phyloP scores from a whole-genome alignment of 2,797 vertebrate genomes.

The Stomatorhinus walkeri region DNA sequence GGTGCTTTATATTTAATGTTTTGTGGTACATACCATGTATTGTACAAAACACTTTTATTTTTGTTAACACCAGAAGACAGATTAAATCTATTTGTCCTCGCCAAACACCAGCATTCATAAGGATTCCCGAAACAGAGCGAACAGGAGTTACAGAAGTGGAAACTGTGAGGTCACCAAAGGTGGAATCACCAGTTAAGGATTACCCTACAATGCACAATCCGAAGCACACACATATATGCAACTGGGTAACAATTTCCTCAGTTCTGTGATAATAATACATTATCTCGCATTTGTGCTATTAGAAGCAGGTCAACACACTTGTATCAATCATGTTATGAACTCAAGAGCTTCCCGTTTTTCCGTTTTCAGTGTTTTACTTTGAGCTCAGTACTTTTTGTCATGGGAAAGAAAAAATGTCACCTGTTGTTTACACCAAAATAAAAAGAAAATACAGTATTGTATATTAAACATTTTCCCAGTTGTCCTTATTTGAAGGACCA shows the following conservation, averaged over 20 bases:
- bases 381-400: neutral
- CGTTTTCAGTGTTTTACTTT: neutral
- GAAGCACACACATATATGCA: neutral
- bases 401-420: neutral
- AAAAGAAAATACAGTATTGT: neutral
- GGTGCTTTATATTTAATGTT: neutral
- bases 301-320: neutral
- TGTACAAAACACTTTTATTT: conserved; percentile 24
- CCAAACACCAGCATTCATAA: neutral
- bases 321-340: neutral
- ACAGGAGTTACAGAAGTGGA: neutral
- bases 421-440: neutral
- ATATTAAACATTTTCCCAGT: neutral
- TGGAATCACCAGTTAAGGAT: neutral
- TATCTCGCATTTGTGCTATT: conserved; percentile 11
- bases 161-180: neutral
- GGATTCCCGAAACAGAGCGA: conserved; percentile 2
- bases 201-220: neutral
- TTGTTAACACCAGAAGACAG: conserved; percentile 15
- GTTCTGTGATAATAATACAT: conserved; percentile 9
- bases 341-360: neutral
- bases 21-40: neutral
- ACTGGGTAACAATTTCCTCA: neutral
- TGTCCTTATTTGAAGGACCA: neutral
- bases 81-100: neutral